Base-by-base conservation (phyloP, 2,888 invertebrate genomes). In the Lasioglossum leucozonium region DNA sequence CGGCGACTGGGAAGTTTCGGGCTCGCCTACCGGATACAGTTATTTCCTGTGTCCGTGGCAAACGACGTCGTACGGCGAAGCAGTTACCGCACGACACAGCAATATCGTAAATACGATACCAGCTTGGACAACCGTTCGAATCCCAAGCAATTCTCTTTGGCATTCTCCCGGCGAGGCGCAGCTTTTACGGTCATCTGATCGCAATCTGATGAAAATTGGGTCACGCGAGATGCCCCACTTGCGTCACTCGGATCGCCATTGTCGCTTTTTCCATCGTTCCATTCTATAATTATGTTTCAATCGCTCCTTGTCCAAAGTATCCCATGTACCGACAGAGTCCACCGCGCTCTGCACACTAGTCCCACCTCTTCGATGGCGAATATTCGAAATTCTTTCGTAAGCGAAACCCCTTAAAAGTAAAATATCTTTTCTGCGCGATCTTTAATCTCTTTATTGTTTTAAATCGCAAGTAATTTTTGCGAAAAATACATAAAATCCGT, bases 61-160 rank as follows among this genome's bases (percentile, higher is more conserved):
- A 83, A 89, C 86, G 80, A 77, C 78, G 47, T 88, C 84, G 84
- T 88, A 86, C 79, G 78, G 82, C 85, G 84, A 90, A 86, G 81
- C 81, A 88, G 87, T 84, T 91, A 87, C 81, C 47, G 77, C 85
- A 87, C 81, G 82, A 69, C 47, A 86, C 83, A 80, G 86, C 87
- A 86, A 90, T 89, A 90, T 91, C 92, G 88, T 90, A 91, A 92
- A 92, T 91, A 91, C 85, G 87, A 89, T 90, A 89, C 78, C 88
- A 87, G 87, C 84, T 88, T 85, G 87, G 87, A 85, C 86, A 85
- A 79, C 85, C 80, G 82, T 84, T 85, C 85, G 81, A 89, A 87
- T 89, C 81, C 89, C 87, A 77, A 82, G 87, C 72, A 81, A 86
- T 88, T 89, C 88, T 86, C 87, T 89, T 83, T 84, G 82, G 77